Base-by-base conservation (phyloP, 2,888 invertebrate species). In the Acrobeloides nanus region DNA sequence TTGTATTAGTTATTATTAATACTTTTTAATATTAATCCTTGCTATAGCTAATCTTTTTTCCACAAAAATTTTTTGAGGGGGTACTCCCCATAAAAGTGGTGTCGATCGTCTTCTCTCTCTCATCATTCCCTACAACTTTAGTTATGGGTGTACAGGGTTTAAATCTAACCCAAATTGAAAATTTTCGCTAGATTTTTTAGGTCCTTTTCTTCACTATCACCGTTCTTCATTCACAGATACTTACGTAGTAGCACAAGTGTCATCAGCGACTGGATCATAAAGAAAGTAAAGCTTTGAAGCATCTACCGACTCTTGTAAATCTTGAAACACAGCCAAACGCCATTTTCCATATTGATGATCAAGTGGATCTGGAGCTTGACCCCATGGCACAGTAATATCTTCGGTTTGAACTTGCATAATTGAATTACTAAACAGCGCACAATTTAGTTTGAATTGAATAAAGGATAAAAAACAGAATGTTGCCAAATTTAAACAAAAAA, bases 321-420 rank as follows among this genome's bases (percentile, higher is more conserved):
- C 72, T 51, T 69, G 68, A 42, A 61, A 68, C n/a, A 64, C 51
- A 12, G 64, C 57, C 21, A 61, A 35, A 20, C 61, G 51, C 55
- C 51, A 66, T 46, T 59, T 57, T 51, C 68, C 70, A 32, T 57
- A 64, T 44, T 62, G 61, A 7, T 57, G 52, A 38, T 70, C 70
- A 21, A 64, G 55, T 4, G 53, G 66, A 42, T 72, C 66, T 3
- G 70, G 68, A 18, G 58, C 50, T 44, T 64, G 64, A 15, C 70
- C 70, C 70, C 70, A 70, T 7, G 68, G 64, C 31, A 70, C 61
- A 2, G 68, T 67, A 35, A 70, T 63, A 42, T 70, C 70, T 43
- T 72, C 67, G 21, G 51, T 62, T 27, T 61, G 54, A 2, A 67
- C 70, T 52, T 66, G 54, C 65, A 67, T 67, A 37, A 2, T 41